These are phyloP conservation scores for Erithacus rubecula DNA, from an alignment of 2,797 vertebrate genomes.

Conservation along the genomic window DNA sequence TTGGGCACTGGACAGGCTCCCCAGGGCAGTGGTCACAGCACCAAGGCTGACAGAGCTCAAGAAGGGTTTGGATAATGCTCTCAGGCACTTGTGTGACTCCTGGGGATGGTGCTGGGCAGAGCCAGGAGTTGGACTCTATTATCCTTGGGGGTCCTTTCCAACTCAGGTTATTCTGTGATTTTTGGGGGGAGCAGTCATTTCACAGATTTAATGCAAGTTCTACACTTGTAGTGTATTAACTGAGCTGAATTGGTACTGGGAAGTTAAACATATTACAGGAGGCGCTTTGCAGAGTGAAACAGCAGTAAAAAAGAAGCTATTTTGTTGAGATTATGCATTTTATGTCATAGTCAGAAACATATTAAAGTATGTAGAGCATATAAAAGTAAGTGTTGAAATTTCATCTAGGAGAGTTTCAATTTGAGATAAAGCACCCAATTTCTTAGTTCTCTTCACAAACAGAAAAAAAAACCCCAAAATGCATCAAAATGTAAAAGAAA, in stretches of 20 bases:
- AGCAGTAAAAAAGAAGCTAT: constrained; percentile 38
- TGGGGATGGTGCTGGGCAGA: not conserved
- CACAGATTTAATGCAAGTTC: not conserved
- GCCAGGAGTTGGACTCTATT: fast-evolving
- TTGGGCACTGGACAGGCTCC: not conserved
- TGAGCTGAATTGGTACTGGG: constrained; percentile 32
- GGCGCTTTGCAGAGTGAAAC: constrained; percentile 14
- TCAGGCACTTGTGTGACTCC: fast-evolving
- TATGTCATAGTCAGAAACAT: constrained; percentile 18
- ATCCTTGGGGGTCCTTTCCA: not conserved
- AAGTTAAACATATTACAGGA: constrained; percentile 54
- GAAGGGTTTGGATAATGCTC: not conserved
- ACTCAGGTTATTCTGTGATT: not conserved
- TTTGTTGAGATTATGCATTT: constrained; percentile 45
- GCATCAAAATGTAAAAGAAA: not conserved
- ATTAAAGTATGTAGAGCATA: constrained; percentile 30
- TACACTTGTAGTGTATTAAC: constrained; percentile 15
- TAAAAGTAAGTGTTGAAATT: constrained; percentile 36
- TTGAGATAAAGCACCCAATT: constrained; percentile 24
- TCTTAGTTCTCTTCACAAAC: not conserved
- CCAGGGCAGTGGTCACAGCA: not conserved
- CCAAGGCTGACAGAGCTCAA: not conserved
- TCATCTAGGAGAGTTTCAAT: constrained; percentile 16
- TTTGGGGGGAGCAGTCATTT: constrained; percentile 19
- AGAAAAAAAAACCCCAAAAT: not conserved